Base-by-base conservation (phyloP, 2,113 vertebrate species). In the Sinocyclocheilus grahami region DNA sequence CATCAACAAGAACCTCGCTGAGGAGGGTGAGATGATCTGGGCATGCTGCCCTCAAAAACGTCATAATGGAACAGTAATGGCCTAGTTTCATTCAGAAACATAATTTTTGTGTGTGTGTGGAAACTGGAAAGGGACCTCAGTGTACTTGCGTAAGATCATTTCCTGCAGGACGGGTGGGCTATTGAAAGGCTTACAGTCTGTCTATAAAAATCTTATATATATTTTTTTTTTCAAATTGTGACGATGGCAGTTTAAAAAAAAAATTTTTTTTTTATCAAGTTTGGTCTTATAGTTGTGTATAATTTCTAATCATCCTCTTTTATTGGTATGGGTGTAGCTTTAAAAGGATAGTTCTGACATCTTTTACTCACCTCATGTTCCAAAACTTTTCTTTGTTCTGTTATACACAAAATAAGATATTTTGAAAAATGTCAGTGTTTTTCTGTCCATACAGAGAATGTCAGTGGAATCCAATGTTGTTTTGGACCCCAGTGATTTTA, bases 1-100 rank as follows among this genome's bases (percentile, higher is more conserved):
- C 92, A 97, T 99, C 89, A 98, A 99, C 87, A 99, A 99, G 92
- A 98, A 99, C 86, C 92, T 99, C 78, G 97, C 98, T 11, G 98
- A 99, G 87, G 98, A 99, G 96, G 98, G 98, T 99, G 89, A 96
- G 94, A 74, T 51, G 77, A 84, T 71, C 51, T 62, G 72, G 42
- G 42, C 84, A 62, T 69, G 79, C 20, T 83, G 76, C 71, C 79
- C 39, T 72, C 53, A 42, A 30, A 65, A 83, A 33, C 20, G 20
- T 80, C 37, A 72, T 82, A 80, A 84, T 84, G 46, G 63, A 82
- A 82, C 62, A 83, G 79, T 51, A 12, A 53, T 63, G 48, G 74
- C 53, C 27, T 84, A 48, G 63, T 75, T 87, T 69, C 10, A 75
- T 81, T 87, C 75, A 84, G n/a, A 84, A 84, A 74, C 78, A 75